phyloP scores from a whole-genome alignment of 2,113 vertebrate genomes.

The Athene cunicularia region DNA sequence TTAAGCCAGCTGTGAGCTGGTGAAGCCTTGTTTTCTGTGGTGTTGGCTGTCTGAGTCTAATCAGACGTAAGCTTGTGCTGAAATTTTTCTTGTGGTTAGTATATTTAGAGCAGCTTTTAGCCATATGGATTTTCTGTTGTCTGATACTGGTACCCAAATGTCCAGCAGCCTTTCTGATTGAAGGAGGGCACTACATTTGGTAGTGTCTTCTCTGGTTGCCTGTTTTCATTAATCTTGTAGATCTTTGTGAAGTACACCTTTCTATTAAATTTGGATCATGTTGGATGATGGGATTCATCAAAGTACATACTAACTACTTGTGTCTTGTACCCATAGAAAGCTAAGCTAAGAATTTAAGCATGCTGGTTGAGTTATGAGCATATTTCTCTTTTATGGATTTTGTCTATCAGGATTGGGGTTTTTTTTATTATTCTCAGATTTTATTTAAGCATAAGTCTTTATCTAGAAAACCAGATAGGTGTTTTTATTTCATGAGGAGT shows the following conservation, averaged over 20 bases:
- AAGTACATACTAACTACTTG: rapidly evolving
- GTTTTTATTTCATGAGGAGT: not conserved
- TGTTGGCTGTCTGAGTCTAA: not conserved
- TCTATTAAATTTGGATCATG: not conserved
- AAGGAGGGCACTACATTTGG: not conserved
- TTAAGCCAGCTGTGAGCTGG: not conserved
- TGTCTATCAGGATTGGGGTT: not conserved
- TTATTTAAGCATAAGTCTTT: not conserved
- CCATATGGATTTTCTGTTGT: not conserved
- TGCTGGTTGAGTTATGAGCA: not conserved
- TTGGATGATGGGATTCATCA: not conserved
- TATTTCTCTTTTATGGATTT: not conserved
- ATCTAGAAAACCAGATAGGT: not conserved
- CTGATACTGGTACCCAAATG: not conserved
- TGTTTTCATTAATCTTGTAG: not conserved
- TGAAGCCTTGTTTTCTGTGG: not conserved
- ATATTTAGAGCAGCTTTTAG: not conserved
- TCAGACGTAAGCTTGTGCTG: not conserved
- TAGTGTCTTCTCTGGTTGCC: not conserved
- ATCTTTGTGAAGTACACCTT: not conserved
- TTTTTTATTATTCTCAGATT: not conserved
- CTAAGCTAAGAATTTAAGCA: not conserved
- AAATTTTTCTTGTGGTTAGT: not conserved
- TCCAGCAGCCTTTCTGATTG: not conserved
- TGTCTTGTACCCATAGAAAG: not conserved